Percentiles rank a stretch among this genome's conserved stretches.
phyloP scores from a whole-genome alignment of 1,140 invertebrate species.

The Drosophila pandora region DNA sequence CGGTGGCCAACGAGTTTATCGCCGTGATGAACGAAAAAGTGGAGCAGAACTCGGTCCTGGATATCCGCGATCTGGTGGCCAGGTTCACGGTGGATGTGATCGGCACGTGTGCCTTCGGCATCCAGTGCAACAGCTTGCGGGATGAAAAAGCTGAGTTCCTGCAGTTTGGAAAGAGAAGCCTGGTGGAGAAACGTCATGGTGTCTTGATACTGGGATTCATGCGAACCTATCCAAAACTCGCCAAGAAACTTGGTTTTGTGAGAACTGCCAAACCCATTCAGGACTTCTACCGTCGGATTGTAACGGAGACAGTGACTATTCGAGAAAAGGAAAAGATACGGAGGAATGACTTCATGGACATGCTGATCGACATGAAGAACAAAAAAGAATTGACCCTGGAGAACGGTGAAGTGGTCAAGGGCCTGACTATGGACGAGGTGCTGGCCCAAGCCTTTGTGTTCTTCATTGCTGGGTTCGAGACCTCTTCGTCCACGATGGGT shows the following conservation, averaged over 20 bases:
- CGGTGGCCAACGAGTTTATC: slow-evolving; percentile 49
- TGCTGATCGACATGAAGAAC: slow-evolving; percentile 84
- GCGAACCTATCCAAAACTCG: slow-evolving; percentile 12
- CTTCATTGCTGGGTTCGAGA: slow-evolving; percentile 88
- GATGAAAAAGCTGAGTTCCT: slow-evolving; percentile 85
- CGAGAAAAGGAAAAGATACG: slow-evolving; percentile 84
- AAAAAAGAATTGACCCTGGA: slow-evolving; percentile 27
- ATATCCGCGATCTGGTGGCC: slow-evolving; percentile 65
- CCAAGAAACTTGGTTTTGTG: slow-evolving; percentile 70
- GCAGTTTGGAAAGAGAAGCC: slow-evolving; percentile 51
- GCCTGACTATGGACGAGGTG: slow-evolving; percentile 68
- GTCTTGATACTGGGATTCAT: slow-evolving; percentile 2
- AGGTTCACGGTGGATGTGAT: slow-evolving; percentile 84
- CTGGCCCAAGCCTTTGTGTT: slow-evolving; percentile 80
- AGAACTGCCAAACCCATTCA: slow-evolving; percentile 61
- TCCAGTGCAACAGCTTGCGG: slow-evolving; percentile 85
- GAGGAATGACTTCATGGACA: slow-evolving; percentile 85
- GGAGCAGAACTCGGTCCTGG: slow-evolving; percentile 22
- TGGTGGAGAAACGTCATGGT: slow-evolving; percentile 28
- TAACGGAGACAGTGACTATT: slow-evolving; percentile 84
- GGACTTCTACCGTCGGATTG: slow-evolving; percentile 84
- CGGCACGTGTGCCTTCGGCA: slow-evolving; percentile 87
- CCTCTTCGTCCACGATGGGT: slow-evolving; percentile 85
- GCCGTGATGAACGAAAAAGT: slow-evolving; percentile 39
- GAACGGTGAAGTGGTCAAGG: slow-evolving; percentile 29